Percentiles rank a stretch among this genome's conserved stretches.
Evolutionary conservation across 2,888 invertebrate species (phyloP).

Genomic region (Scrobipalpa atriplicella): DNA sequence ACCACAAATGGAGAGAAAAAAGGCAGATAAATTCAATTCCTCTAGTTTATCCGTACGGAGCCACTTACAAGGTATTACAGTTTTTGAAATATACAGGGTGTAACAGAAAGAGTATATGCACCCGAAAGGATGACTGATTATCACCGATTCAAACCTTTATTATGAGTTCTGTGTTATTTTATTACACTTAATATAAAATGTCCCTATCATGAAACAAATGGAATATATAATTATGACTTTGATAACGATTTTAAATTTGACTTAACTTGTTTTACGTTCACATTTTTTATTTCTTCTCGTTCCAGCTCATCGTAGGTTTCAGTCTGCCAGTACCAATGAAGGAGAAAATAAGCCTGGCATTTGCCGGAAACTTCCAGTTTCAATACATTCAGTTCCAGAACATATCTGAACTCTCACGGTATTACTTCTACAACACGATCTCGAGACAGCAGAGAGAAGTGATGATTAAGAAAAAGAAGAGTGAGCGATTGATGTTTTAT

Average conservation of each 20-base stretch:
- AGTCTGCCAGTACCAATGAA: conserved; percentile 81
- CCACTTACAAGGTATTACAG: conserved; percentile 76
- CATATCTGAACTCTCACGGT: conserved; percentile 73
- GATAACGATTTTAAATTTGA: too few relatives aligned
- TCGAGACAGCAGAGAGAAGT: conserved; percentile 66
- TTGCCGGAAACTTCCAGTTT: conserved; percentile 85
- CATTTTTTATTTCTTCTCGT: conserved; percentile 21
- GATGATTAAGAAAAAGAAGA: conserved; percentile 52
- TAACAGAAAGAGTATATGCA: too few relatives aligned
- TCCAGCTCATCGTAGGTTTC: conserved; percentile 83
- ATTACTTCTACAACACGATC: conserved; percentile 71
- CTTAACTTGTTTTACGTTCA: too few relatives aligned
- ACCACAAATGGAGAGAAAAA: conserved; percentile 38
- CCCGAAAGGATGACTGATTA: too few relatives aligned
- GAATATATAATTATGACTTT: too few relatives aligned
- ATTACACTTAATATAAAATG: too few relatives aligned
- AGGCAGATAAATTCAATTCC: conserved; percentile 72
- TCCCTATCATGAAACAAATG: too few relatives aligned
- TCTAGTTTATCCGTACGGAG: conserved; percentile 80
- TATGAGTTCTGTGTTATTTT: too few relatives aligned
- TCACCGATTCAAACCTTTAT: too few relatives aligned
- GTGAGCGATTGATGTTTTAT: conserved; percentile 69
- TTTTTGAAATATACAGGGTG: neutral
- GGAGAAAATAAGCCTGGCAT: conserved; percentile 77
- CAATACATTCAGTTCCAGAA: conserved; percentile 83